Conservation (phyloP, 2,888 invertebrate species). For the Ptychoptera contaminata region DNA sequence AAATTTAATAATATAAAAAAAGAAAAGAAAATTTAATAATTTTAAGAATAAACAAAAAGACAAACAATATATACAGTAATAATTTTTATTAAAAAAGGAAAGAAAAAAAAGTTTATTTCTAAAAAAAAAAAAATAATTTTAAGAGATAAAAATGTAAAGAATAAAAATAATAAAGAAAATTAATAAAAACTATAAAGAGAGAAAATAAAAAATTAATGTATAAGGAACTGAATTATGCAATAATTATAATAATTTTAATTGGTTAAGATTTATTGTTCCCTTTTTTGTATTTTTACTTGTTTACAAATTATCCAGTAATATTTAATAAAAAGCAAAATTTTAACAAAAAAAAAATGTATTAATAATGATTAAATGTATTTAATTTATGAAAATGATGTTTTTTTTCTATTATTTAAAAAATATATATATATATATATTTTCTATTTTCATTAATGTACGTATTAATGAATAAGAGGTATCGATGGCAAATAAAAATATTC, state of each 20-base stretch:
- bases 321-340: too few relatives aligned
- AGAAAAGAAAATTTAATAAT: neutral
- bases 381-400: too few relatives aligned
- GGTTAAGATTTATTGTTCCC: neutral
- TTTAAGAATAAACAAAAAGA: neutral
- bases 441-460: too few relatives aligned
- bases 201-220: neutral
- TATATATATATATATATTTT: too few relatives aligned
- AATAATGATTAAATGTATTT: too few relatives aligned
- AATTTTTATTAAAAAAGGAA: neutral
- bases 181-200: too few relatives aligned
- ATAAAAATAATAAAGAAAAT: neutral
- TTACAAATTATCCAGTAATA: too few relatives aligned
- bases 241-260: neutral
- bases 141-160: neutral
- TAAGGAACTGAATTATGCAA: neutral
- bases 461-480: slow-evolving; percentile 9
- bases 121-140: neutral
- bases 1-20: neutral
- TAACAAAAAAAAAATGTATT: too few relatives aligned
- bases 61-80: neutral
- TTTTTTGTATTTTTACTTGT: neutral
- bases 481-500: slow-evolving; percentile 8
- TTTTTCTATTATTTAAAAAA: too few relatives aligned
- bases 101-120: neutral